These are phyloP conservation scores for Schlechtendalia chinensis DNA, from an alignment of 1,140 invertebrate species.

Conservation along the genomic window DNA sequence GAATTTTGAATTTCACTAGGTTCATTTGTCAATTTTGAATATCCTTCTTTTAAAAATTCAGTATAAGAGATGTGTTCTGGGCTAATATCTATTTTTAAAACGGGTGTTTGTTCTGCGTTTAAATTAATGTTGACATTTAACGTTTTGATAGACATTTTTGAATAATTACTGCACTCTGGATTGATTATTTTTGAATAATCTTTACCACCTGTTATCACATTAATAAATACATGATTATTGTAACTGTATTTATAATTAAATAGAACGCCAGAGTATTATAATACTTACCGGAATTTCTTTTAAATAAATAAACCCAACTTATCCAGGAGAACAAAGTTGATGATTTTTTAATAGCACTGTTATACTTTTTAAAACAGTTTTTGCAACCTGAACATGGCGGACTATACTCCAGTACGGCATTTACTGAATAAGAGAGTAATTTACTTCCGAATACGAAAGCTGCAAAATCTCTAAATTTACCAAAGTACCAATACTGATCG, in stretches of 20 bases:
- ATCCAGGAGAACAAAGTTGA: slow-evolving; percentile 27
- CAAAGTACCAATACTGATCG: slow-evolving; percentile 87
- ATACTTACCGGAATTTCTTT: slow-evolving; percentile 4
- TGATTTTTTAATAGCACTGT: not conserved
- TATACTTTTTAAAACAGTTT: slow-evolving; percentile 61
- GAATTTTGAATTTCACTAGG: slow-evolving; percentile 30
- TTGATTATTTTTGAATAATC: slow-evolving; percentile 44
- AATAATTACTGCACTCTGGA: slow-evolving; percentile 30
- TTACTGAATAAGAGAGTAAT: slow-evolving; percentile 63
- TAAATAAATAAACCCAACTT: slow-evolving; percentile 33
- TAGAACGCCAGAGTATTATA: too few species aligned
- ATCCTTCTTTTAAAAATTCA: slow-evolving; percentile 45
- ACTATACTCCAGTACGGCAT: slow-evolving; percentile 70
- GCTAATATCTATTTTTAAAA: slow-evolving; percentile 27
- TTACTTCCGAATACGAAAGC: slow-evolving; percentile 63
- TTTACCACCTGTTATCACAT: not conserved
- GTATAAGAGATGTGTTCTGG: slow-evolving; percentile 24
- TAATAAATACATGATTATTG: too few species aligned
- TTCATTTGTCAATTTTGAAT: slow-evolving; percentile 17
- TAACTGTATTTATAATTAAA: too few species aligned
- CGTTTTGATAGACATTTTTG: slow-evolving; percentile 16
- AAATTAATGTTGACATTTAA: slow-evolving; percentile 39
- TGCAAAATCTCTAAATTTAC: slow-evolving; percentile 69
- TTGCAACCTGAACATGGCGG: slow-evolving; percentile 80
- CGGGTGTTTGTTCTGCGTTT: not conserved